phyloP scores from a whole-genome alignment of 2,888 invertebrate genomes.

The Aphodius sticticus region DNA sequence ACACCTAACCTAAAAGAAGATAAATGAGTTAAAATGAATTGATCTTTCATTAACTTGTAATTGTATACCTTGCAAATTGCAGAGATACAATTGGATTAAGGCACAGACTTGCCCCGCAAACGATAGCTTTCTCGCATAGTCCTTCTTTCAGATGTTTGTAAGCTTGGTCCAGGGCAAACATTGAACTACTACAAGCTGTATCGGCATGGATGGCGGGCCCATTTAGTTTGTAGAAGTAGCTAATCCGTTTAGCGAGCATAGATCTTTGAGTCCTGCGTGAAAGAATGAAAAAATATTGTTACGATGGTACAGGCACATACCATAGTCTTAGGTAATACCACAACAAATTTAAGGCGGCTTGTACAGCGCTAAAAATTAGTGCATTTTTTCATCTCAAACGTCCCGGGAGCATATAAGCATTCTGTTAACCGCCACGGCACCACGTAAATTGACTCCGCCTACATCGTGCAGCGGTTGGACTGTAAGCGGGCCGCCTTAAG shows the following conservation, averaged over 20 bases:
- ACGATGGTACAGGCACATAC: too few relatives aligned
- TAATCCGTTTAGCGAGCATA: constrained; percentile 91
- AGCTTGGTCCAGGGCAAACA: constrained; percentile 86
- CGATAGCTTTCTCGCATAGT: constrained; percentile 87
- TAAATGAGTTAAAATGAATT: not conserved
- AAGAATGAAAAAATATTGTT: not conserved
- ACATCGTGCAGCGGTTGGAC: too few relatives aligned
- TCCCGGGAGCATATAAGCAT: too few relatives aligned
- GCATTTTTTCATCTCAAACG: too few relatives aligned
- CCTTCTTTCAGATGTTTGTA: constrained; percentile 80
- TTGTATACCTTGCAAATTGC: constrained; percentile 79
- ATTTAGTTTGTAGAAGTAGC: constrained; percentile 85
- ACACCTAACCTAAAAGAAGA: constrained; percentile 67
- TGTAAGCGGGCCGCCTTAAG: too few relatives aligned
- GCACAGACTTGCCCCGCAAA: constrained; percentile 86
- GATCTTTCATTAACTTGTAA: too few relatives aligned
- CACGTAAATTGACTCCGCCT: too few relatives aligned
- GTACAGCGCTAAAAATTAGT: too few relatives aligned
- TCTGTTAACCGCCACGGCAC: too few relatives aligned
- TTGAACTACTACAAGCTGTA: constrained; percentile 94
- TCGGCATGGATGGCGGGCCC: constrained; percentile 91
- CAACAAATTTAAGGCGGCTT: not conserved
- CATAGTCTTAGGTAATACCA: not conserved
- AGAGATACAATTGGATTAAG: constrained; percentile 88
- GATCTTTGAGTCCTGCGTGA: constrained; percentile 57